Conservation (phyloP, 2,113 vertebrate species). For the Oxygymnocypris stewartii region DNA sequence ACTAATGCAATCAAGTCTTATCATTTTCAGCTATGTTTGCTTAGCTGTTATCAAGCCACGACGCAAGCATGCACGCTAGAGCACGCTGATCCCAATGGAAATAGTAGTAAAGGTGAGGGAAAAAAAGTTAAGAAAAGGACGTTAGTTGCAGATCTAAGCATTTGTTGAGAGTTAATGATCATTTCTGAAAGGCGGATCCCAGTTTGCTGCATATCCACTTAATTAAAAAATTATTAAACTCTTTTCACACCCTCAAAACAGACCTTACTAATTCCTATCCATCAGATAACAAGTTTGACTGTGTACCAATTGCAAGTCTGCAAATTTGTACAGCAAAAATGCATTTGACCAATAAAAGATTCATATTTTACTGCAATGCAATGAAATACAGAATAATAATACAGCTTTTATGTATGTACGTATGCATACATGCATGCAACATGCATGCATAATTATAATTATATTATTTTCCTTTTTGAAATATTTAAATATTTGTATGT, state of each 20-base stretch:
- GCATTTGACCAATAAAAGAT: neutral
- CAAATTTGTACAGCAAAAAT: no score
- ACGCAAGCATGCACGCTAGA: neutral
- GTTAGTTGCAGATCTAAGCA: neutral
- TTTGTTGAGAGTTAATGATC: neutral
- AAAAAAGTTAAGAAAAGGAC: neutral
- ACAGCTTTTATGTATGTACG: no score
- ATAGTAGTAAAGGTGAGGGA: neutral
- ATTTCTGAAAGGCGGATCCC: neutral
- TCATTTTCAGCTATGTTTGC: constrained; percentile 5
- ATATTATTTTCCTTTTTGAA: no score
- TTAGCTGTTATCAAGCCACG: neutral
- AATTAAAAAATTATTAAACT: neutral
- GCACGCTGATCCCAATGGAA: neutral
- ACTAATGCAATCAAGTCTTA: constrained; percentile 33
- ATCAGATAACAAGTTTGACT: neutral
- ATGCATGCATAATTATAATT: no score
- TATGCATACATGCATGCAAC: no score
- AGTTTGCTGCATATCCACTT: neutral
- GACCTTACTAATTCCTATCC: constrained; percentile 1
- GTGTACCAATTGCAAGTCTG: neutral
- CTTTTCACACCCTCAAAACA: neutral
- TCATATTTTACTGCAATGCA: neutral
- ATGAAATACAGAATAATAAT: neutral
- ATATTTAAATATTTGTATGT: no score